These are phyloP conservation scores for Lagothrix lagotricha DNA, from an alignment of 2,797 vertebrate species.

Conservation along the genomic window DNA sequence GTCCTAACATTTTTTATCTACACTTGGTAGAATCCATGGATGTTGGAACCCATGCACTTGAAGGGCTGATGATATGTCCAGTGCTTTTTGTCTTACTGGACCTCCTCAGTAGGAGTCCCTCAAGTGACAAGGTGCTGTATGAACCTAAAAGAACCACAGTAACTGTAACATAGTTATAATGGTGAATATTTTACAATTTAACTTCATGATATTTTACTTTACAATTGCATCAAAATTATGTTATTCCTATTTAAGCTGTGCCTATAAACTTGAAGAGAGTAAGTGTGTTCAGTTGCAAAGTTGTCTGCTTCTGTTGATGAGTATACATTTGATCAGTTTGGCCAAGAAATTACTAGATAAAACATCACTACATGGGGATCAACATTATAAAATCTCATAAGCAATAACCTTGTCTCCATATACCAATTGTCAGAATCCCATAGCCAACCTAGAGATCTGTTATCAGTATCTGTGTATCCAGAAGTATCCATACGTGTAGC, in stretches of 20 bases:
- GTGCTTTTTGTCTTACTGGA: background rate
- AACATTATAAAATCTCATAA: background rate
- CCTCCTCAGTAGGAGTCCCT: too few relatives aligned
- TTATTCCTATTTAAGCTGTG: background rate
- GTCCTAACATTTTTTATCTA: background rate
- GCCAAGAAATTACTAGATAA: background rate
- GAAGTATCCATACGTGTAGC: rapidly evolving
- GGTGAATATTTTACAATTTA: background rate
- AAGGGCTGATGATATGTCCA: background rate
- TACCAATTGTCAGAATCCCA: background rate
- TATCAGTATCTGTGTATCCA: background rate
- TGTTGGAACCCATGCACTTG: too few relatives aligned
- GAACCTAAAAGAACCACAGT: background rate
- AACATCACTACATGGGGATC: background rate
- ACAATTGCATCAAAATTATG: background rate
- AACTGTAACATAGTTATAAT: too few relatives aligned
- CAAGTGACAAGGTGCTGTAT: background rate
- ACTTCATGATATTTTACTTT: background rate
- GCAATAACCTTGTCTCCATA: too few relatives aligned
- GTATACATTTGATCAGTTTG: background rate
- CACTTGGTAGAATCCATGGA: background rate
- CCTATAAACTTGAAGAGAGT: background rate
- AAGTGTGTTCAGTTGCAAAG: too few relatives aligned
- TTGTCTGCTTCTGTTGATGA: background rate
- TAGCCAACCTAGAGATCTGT: background rate